phyloP scores from a whole-genome alignment of 1,140 invertebrate species.

The Brevipalpus yothersi region DNA sequence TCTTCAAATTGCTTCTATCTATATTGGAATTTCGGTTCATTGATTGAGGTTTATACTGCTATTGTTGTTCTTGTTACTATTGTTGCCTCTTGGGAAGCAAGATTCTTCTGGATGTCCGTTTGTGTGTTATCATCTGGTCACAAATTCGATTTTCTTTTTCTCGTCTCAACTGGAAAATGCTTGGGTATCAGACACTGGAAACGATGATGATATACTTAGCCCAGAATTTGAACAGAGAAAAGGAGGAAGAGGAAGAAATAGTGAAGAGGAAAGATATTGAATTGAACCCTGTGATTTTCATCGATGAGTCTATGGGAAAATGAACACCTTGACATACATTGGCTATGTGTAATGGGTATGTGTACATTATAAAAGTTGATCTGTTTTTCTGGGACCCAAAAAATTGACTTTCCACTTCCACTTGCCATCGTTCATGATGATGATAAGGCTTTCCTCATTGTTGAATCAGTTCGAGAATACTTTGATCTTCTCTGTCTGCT shows the following conservation, averaged over 20 bases:
- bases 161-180: neutral
- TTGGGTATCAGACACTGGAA: neutral
- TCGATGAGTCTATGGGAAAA: neutral
- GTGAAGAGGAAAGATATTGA: neutral
- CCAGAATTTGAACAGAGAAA: neutral
- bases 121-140: neutral
- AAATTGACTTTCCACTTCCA: neutral
- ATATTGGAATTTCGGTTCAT: too few relatives aligned
- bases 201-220: neutral
- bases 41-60: neutral
- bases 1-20: too few relatives aligned
- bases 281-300: too few relatives aligned
- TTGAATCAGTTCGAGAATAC: too few relatives aligned
- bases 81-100: neutral
- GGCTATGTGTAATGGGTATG: neutral
- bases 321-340: neutral
- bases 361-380: neutral
- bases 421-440: neutral
- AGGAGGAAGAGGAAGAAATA: neutral
- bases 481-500: too few relatives aligned
- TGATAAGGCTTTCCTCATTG: neutral
- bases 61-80: neutral
- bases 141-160: neutral
- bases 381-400: neutral
- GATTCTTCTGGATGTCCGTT: neutral